These are phyloP conservation scores for Chymomyza procnemis DNA, from an alignment of 2,888 invertebrate species.

Conservation along the genomic window DNA sequence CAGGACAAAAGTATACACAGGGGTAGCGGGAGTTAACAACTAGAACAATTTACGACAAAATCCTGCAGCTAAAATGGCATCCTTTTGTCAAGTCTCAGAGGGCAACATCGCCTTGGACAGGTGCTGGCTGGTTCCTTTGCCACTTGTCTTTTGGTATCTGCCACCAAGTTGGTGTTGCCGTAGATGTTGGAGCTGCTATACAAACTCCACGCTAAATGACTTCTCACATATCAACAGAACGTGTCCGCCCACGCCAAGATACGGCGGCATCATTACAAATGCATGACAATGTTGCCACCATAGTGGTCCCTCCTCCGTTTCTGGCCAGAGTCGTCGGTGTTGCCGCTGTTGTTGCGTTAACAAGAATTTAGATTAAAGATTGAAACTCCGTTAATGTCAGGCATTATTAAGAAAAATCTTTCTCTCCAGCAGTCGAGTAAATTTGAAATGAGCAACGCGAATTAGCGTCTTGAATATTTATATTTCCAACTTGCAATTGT, in stretches of 20 bases:
- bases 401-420: slow-evolving; percentile 68
- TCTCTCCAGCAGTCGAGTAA: slow-evolving; percentile 37
- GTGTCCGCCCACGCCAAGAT: slow-evolving; percentile 1
- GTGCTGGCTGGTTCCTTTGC: background rate
- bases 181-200: slow-evolving; percentile 58
- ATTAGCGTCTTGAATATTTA: slow-evolving; percentile 60
- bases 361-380: slow-evolving; percentile 73
- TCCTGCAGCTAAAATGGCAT: slow-evolving; percentile 64
- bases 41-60: slow-evolving; percentile 57
- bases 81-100: slow-evolving; percentile 65
- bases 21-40: slow-evolving; percentile 5
- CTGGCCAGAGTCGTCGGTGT: slow-evolving; percentile 4
- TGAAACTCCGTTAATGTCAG: slow-evolving; percentile 72
- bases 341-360: slow-evolving; percentile 26
- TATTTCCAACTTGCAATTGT: slow-evolving; percentile 8
- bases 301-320: slow-evolving; percentile 23
- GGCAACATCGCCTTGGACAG: slow-evolving; percentile 42
- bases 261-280: slow-evolving; percentile 67
- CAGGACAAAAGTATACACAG: slow-evolving; percentile 8
- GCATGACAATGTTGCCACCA: slow-evolving; percentile 66
- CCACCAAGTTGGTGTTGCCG: slow-evolving; percentile 5
- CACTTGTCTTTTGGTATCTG: background rate
- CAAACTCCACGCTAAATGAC: slow-evolving; percentile 68
- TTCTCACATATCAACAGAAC: slow-evolving; percentile 68
- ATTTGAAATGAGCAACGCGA: slow-evolving; percentile 55